A percentile compares a stretch with the other conserved stretches of the same genome.
These are phyloP conservation scores for Lithobates sylvaticus DNA, from an alignment of 2,797 vertebrate species.

Conservation along the genomic window DNA sequence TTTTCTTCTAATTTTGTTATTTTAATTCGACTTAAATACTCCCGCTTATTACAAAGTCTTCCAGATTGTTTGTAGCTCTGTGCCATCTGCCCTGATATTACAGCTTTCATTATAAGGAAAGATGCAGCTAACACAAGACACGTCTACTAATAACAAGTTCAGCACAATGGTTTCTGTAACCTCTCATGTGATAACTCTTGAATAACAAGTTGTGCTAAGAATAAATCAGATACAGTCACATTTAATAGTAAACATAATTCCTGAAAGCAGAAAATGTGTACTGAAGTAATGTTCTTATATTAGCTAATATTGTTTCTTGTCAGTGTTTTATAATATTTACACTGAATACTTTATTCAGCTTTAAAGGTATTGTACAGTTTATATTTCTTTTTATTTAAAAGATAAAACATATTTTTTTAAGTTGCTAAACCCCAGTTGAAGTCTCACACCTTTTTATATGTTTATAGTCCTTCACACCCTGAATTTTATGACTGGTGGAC, in stretches of 20 bases:
- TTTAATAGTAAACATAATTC: constrained; percentile 30
- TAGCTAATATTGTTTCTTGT: not conserved
- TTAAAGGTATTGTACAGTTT: too few species aligned
- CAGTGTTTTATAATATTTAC: too few species aligned
- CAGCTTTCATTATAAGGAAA: constrained; percentile 72
- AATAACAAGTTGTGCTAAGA: constrained; percentile 72
- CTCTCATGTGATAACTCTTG: constrained; percentile 74
- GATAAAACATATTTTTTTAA: too few species aligned
- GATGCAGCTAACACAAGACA: constrained; percentile 72
- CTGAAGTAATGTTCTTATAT: not conserved
- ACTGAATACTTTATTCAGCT: too few species aligned
- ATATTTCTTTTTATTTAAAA: too few species aligned
- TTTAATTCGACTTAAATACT: constrained; percentile 59
- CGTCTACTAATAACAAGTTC: constrained; percentile 68
- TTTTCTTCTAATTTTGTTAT: not conserved
- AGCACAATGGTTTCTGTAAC: constrained; percentile 72
- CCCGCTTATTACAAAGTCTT: constrained; percentile 51
- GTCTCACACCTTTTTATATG: too few species aligned
- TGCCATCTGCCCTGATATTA: constrained; percentile 74
- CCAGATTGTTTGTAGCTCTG: constrained; percentile 54
- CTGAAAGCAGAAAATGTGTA: not conserved
- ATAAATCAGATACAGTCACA: constrained; percentile 64
- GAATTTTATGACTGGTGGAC: too few species aligned
- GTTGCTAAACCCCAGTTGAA: too few species aligned
- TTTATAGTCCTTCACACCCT: too few species aligned